Evolutionary conservation across 1,140 invertebrate species (phyloP).

Genomic region (Euwallacea fornicatus): DNA sequence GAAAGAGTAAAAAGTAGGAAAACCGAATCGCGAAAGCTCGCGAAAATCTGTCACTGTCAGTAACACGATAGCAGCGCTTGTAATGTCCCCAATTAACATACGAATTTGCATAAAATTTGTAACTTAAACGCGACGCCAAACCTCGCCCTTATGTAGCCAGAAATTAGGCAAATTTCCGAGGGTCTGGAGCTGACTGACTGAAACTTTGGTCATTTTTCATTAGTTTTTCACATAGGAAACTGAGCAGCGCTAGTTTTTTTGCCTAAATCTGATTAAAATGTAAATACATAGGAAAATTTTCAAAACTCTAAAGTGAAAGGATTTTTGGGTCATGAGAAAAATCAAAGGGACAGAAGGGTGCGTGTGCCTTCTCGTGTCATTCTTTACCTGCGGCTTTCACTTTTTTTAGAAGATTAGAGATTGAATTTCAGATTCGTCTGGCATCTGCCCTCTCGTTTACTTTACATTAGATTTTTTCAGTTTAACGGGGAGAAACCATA

Average conservation of each 20-base stretch:
- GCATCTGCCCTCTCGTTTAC: slow-evolving; percentile 35
- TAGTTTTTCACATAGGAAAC: slow-evolving; percentile 8
- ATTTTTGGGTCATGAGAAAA: slow-evolving; percentile 17
- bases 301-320: no score
- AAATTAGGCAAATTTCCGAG: slow-evolving; percentile 34
- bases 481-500: not conserved
- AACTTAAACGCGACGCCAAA: slow-evolving; percentile 21
- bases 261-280: not conserved
- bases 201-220: slow-evolving; percentile 36
- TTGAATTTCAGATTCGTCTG: slow-evolving; percentile 24
- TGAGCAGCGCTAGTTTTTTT: not conserved
- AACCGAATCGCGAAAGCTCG: slow-evolving; percentile 21
- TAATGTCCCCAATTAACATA: slow-evolving; percentile 40
- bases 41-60: slow-evolving; percentile 40
- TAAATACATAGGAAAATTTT: slow-evolving; percentile 5
- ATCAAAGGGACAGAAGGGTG: slow-evolving; percentile 20
- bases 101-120: slow-evolving; percentile 40
- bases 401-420: slow-evolving; percentile 26
- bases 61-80: slow-evolving; percentile 19
- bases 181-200: slow-evolving; percentile 22
- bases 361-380: slow-evolving; percentile 37
- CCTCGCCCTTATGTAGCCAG: slow-evolving; percentile 31
- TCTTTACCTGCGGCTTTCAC: slow-evolving; percentile 29
- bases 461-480: slow-evolving; percentile 23
- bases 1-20: slow-evolving; percentile 32